Evolutionary conservation across 2,888 invertebrate species (phyloP), one percentile per base, ranked within the genome.

Genomic region (Poecilobothrus nobilitatus): DNA sequence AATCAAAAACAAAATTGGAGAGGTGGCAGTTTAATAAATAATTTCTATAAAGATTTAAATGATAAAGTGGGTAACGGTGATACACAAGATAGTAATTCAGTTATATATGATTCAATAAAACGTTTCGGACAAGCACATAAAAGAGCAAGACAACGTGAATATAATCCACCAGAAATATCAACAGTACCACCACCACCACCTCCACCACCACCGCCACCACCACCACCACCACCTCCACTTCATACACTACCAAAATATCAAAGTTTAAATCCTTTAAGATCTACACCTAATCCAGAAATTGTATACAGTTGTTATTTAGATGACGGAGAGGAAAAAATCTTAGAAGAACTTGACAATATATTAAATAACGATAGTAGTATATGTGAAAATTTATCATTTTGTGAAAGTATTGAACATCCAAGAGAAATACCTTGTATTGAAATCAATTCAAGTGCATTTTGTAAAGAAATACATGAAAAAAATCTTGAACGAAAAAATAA

Each of bases 71-170:
- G 53, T 65, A 33, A 68, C 69, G 41, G 37, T 6, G 70, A 69
- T 41, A 68, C 68, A 53, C 65, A 66, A 53, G 34, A 67, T 53
- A 53, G 1, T 2, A 53, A 53, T 53, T 53, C 69, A 27, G 71
- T 53, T 67, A 79, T 80, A 66, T 77, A 80, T 74, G 80, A 81
- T 70, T 80, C 81, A 33, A 80, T 80, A 67, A 75, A 79, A 69
- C 76, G 78, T 34, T 81, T 81, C 67, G 80, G 80, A 21, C 77
- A 77, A 27, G 80, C 79, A 0, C 79, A 80, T 70, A 81, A 81
- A 69, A 75, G 76, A 71, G 78, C 76, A 37, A 74, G 81, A 44
- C 79, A 80, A 65, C 75, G 72, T 18, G 79, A 81, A 68, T 71
- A 66, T 41, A 69, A 69, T 66, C 63, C 53, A 53, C 53, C 53